Evolutionary conservation across 2,888 invertebrate species (phyloP), one percentile per base, ranked within the genome.

Genomic region (Drosophila kambysellisi): DNA sequence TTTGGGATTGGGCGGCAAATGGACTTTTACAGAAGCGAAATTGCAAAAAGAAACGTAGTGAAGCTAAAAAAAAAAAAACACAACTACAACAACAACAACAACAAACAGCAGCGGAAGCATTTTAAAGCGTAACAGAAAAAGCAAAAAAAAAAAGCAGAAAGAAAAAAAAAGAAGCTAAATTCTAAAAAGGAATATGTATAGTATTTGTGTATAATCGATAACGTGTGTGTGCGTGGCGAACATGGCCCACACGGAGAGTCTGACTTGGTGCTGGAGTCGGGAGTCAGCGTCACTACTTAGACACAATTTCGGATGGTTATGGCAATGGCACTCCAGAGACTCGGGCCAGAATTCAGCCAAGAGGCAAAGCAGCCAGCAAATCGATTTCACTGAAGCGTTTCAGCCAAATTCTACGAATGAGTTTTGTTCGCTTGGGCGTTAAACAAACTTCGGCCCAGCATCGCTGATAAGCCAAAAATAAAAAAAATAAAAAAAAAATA

Each of bases 281-380:
- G 59, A 60, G 64, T 56, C 58, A 69, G 58, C 60, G 65, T 67
- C 87, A 78, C 84, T 85, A 92, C 90, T 92, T 92, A 92, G 92
- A 82, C 91, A 86, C 91, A 91, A 92, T 92, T 92, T 92, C 91
- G 89, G 82, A 75, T 88, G 77, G 79, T 86, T 90, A 91, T 88
- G 89, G 87, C 84, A 90, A 91, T 87, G 89, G 88, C 84, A 91
- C 92, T 90, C 92, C 80, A 83, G 92, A 91, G 91, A 92, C 91
- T 70, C 46, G 46, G 25, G 15, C 25, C 25, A 20, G 25, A 46
- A 25, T 8, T 1, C 17, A 25, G 46, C 50, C 41, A 57, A 68
- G 52, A 59, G 30, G 60, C 71, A 60, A 60, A 52, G 39, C 62
- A 59, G 75, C 52, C 75, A 66, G 60, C 75, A 83, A 88, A 85